Conservation (phyloP, 64 coral and sea anemone species). For the Porites lutea region DNA sequence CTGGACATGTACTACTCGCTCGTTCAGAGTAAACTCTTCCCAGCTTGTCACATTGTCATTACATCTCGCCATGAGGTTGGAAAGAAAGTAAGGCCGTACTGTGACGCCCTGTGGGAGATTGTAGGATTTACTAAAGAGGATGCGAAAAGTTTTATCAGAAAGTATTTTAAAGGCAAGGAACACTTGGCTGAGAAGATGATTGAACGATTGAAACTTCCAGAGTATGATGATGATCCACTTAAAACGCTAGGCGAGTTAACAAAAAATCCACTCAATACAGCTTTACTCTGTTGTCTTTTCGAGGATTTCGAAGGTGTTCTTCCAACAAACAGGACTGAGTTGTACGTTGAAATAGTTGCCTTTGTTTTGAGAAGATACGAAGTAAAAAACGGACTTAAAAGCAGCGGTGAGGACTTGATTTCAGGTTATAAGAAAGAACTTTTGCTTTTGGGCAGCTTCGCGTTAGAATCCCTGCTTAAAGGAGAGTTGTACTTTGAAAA, state of each 20-base stretch:
- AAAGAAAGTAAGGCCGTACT: background rate
- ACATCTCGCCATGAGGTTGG: conserved; percentile 7
- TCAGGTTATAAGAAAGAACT: background rate
- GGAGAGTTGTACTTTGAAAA: background rate
- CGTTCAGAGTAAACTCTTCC: background rate
- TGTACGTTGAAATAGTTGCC: background rate
- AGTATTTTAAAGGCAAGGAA: no score
- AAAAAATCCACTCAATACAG: background rate
- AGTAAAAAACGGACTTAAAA: no score
- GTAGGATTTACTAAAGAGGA: background rate
- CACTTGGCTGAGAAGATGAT: background rate
- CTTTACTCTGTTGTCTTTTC: conserved; percentile 13
- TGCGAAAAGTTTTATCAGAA: background rate
- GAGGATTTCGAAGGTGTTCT: background rate
- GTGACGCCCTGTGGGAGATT: conserved; percentile 9
- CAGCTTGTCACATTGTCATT: background rate
- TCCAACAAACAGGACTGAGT: background rate
- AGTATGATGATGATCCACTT: no score
- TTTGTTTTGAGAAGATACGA: conserved; percentile 1
- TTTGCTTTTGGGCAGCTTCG: background rate
- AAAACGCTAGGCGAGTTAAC: background rate
- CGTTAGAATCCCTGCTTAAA: background rate
- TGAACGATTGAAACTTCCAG: no score
- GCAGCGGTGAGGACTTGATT: no score
- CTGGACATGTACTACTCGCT: background rate